Evolutionary conservation across 2,113 vertebrate species (phyloP).

Genomic region (Pelobates fuscus): DNA sequence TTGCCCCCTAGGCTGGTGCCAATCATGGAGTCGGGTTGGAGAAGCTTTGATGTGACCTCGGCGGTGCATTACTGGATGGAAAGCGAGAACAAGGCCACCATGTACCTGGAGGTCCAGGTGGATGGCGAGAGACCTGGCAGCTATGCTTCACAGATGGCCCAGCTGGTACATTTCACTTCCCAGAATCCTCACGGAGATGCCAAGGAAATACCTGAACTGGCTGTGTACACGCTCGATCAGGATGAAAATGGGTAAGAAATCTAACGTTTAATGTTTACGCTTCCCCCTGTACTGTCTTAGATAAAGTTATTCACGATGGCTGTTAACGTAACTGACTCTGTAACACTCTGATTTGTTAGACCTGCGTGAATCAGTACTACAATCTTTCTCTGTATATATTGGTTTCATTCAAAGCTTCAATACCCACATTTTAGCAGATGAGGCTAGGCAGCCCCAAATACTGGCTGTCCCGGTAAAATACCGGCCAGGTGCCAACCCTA

Average conservation of each 20-base stretch:
- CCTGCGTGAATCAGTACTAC: too few relatives aligned
- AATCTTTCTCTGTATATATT: too few relatives aligned
- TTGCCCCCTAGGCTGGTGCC: conserved; percentile 93
- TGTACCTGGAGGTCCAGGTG: conserved; percentile 91
- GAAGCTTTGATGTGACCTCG: conserved; percentile 92
- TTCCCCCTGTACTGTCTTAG: too few relatives aligned
- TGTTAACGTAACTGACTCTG: too few relatives aligned
- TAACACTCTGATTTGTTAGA: too few relatives aligned
- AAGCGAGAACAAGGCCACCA: conserved; percentile 68
- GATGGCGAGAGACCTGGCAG: conserved; percentile 86
- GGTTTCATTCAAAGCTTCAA: too few relatives aligned
- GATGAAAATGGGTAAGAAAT: conserved; percentile 82
- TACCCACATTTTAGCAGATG: too few relatives aligned
- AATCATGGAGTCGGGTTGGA: conserved; percentile 88
- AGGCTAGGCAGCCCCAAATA: too few relatives aligned
- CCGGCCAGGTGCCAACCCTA: too few relatives aligned
- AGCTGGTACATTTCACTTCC: conserved; percentile 80
- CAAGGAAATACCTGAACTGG: conserved; percentile 81
- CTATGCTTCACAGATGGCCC: conserved; percentile 80
- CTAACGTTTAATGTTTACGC: neutral
- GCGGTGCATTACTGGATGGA: conserved; percentile 90
- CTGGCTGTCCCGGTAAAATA: too few relatives aligned
- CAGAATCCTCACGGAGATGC: conserved; percentile 75
- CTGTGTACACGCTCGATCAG: conserved; percentile 85
- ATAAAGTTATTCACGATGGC: too few relatives aligned